A percentile compares a stretch with the other conserved stretches of the same genome.
Evolutionary conservation across 2,888 invertebrate species (phyloP).

Genomic region (Drepanosiphum platanoidis): DNA sequence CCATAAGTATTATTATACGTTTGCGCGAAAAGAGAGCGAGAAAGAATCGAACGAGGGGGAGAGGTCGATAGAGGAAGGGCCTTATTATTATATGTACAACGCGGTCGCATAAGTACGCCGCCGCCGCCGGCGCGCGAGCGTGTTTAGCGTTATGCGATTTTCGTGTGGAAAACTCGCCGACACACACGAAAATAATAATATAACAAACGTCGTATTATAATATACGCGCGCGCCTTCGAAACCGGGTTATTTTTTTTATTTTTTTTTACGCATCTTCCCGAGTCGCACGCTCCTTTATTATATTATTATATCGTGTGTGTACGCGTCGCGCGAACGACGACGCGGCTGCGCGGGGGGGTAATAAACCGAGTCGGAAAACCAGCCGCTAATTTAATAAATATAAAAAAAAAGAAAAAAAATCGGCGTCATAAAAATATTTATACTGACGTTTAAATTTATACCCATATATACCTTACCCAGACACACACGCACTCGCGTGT

Average conservation of each 20-base stretch:
- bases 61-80: too few relatives aligned
- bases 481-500: too few relatives aligned
- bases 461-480: too few relatives aligned
- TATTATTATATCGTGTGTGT: not conserved
- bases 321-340: not conserved
- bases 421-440: not conserved
- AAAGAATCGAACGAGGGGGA: not conserved
- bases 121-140: not conserved
- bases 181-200: not conserved
- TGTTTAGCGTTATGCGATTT: not conserved
- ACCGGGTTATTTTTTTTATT: not conserved
- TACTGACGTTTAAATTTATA: not conserved
- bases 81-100: not conserved
- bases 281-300: not conserved
- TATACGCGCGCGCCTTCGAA: not conserved
- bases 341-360: not conserved
- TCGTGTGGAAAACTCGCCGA: not conserved
- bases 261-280: not conserved
- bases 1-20: too few relatives aligned
- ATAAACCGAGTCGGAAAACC: not conserved
- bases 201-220: not conserved
- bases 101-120: too few relatives aligned
- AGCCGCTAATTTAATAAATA: constrained; percentile 4
- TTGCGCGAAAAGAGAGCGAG: not conserved
- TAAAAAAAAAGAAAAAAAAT: not conserved